These are phyloP conservation scores for Phasianus colchicus DNA, from an alignment of 2,113 vertebrate species.

Conservation along the genomic window DNA sequence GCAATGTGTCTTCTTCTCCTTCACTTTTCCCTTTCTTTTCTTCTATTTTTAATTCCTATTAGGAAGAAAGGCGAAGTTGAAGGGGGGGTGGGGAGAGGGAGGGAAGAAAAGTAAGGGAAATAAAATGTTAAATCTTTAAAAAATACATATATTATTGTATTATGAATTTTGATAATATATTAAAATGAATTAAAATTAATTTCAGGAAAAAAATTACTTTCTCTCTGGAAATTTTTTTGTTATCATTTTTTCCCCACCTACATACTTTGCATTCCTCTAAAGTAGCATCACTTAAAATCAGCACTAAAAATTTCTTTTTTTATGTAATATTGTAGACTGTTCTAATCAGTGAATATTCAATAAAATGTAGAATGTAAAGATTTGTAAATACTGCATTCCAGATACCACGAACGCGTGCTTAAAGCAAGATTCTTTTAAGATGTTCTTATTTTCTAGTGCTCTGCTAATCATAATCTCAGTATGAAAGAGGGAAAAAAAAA, in stretches of 20 bases:
- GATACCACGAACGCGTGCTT: not conserved
- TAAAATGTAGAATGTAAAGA: not conserved
- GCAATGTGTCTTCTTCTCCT: not conserved
- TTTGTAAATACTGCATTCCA: not conserved
- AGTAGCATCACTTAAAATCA: not conserved
- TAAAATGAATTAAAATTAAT: not conserved
- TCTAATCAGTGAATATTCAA: not conserved
- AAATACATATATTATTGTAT: not conserved
- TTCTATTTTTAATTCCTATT: rapidly evolving
- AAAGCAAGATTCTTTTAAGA: not conserved
- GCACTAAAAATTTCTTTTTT: not conserved
- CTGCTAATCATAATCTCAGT: not conserved
- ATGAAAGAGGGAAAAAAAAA: not conserved
- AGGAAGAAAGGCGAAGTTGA: rapidly evolving
- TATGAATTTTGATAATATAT: not conserved
- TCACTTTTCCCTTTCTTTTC: not conserved
- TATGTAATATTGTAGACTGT: not conserved
- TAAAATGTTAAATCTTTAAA: not conserved
- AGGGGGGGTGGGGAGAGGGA: not conserved
- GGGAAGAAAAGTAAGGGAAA: rapidly evolving
- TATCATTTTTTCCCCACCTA: not conserved
- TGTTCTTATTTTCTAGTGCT: not conserved
- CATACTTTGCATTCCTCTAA: rapidly evolving
- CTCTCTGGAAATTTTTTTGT: not conserved
- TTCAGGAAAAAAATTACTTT: rapidly evolving